A percentile compares a stretch with the other conserved stretches of the same genome.
Evolutionary conservation across 1,140 invertebrate species (phyloP).

Genomic region (Stegodyphus dumicola): DNA sequence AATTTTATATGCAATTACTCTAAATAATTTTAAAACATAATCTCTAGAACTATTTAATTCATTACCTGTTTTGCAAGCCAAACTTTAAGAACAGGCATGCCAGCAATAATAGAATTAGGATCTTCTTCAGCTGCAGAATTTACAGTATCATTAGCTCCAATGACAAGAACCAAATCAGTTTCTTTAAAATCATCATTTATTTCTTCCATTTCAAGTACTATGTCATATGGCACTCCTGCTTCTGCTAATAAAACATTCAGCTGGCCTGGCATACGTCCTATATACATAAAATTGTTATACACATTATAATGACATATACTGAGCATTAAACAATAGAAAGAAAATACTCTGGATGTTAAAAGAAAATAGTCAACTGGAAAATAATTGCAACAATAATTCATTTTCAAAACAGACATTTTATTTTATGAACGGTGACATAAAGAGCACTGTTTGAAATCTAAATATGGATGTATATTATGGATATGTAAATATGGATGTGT

Average conservation of each 20-base stretch:
- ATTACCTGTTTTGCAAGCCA: constrained; percentile 86
- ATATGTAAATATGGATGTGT: too few species aligned
- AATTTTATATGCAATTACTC: background rate
- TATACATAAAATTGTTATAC: background rate
- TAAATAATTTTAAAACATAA: background rate
- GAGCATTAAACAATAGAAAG: background rate
- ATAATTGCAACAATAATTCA: too few species aligned
- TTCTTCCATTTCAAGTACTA: constrained; percentile 94
- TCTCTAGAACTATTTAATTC: background rate
- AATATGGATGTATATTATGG: too few species aligned
- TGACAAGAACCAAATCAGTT: constrained; percentile 87
- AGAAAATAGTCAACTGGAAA: too few species aligned
- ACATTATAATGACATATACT: background rate
- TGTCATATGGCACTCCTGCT: constrained; percentile 91
- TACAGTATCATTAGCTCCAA: constrained; percentile 93
- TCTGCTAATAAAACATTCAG: constrained; percentile 91
- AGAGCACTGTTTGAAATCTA: too few species aligned
- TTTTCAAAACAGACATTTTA: too few species aligned
- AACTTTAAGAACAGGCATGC: constrained; percentile 90
- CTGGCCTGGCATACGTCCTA: constrained; percentile 90
- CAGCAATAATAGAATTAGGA: constrained; percentile 90
- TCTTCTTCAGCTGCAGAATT: constrained; percentile 93
- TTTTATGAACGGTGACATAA: too few species aligned
- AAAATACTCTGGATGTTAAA: too few species aligned
- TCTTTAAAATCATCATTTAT: constrained; percentile 89